Evolutionary conservation across 1,140 invertebrate genomes (phyloP).

Genomic region (Liolophura sinensis): DNA sequence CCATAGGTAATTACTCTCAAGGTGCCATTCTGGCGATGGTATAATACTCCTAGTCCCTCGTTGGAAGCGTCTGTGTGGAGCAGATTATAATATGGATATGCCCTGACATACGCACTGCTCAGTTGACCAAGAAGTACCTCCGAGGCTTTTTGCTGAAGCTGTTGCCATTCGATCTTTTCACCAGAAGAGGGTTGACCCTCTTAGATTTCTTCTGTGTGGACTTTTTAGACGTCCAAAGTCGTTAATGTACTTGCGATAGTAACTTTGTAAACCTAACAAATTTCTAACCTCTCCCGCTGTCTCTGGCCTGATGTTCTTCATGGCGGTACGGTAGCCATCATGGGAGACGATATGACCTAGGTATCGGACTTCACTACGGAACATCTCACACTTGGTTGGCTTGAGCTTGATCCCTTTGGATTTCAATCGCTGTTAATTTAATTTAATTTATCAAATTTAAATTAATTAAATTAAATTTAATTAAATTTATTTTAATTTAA

Average conservation of each 20-base stretch:
- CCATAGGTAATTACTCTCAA: slow-evolving; percentile 30
- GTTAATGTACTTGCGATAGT: slow-evolving; percentile 53
- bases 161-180: slow-evolving; percentile 12
- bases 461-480: too few relatives aligned
- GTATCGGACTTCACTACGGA: slow-evolving; percentile 16
- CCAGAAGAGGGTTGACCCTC: slow-evolving; percentile 9
- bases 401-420: slow-evolving; percentile 30
- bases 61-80: slow-evolving; percentile 58
- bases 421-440: slow-evolving; percentile 44
- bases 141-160: slow-evolving; percentile 9
- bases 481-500: too few relatives aligned
- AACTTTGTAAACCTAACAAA: slow-evolving; percentile 60
- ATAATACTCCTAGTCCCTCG: slow-evolving; percentile 55
- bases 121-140: too few relatives aligned
- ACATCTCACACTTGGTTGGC: slow-evolving; percentile 22
- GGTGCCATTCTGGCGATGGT: slow-evolving; percentile 43
- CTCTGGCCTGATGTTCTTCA: slow-evolving; percentile 36
- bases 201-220: not conserved
- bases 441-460: too few relatives aligned
- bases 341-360: slow-evolving; percentile 24
- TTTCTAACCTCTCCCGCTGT: slow-evolving; percentile 51
- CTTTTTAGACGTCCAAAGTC: slow-evolving; percentile 36
- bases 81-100: slow-evolving; percentile 45
- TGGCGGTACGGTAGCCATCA: slow-evolving; percentile 40
- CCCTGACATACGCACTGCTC: slow-evolving; percentile 32